These are phyloP conservation scores for Limnephilus lunatus DNA, from an alignment of 2,888 invertebrate species.

Conservation along the genomic window DNA sequence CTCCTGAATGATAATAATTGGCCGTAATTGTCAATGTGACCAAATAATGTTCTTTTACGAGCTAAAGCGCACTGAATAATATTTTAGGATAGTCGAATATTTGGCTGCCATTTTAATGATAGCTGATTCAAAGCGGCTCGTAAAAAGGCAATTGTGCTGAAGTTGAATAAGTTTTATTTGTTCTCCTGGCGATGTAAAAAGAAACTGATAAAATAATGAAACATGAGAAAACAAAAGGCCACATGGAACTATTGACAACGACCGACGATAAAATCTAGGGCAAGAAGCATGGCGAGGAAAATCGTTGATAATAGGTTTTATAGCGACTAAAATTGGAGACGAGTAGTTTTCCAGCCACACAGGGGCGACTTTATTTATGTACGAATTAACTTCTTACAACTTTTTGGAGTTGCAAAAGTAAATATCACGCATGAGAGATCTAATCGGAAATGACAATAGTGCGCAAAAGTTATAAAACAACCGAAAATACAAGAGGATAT, in stretches of 20 bases:
- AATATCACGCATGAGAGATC: conserved; percentile 23
- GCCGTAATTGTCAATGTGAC: not conserved
- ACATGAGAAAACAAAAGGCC: not conserved
- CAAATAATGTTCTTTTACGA: not conserved
- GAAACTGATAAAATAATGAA: not conserved
- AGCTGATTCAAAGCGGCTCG: not conserved
- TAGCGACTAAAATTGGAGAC: conserved; percentile 47
- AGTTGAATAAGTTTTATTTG: not conserved
- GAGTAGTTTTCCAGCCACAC: not conserved
- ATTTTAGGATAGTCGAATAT: not conserved
- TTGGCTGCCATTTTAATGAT: not conserved
- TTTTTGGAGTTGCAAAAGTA: conserved; percentile 14
- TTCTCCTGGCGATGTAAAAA: not conserved
- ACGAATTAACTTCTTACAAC: conserved; percentile 17
- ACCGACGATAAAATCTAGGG: not conserved
- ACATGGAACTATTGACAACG: not conserved
- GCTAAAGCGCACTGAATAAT: not conserved
- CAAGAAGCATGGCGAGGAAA: conserved; percentile 43
- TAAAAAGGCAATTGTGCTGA: not conserved
- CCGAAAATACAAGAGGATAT: not conserved
- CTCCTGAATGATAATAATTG: not conserved
- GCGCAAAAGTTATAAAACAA: not conserved
- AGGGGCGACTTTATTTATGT: conserved; percentile 31
- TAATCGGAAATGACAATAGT: not conserved
- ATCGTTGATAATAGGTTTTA: conserved; percentile 56